Base-by-base conservation (phyloP, 2,113 vertebrate species). In the Rhegmatorhina hoffmannsi region DNA sequence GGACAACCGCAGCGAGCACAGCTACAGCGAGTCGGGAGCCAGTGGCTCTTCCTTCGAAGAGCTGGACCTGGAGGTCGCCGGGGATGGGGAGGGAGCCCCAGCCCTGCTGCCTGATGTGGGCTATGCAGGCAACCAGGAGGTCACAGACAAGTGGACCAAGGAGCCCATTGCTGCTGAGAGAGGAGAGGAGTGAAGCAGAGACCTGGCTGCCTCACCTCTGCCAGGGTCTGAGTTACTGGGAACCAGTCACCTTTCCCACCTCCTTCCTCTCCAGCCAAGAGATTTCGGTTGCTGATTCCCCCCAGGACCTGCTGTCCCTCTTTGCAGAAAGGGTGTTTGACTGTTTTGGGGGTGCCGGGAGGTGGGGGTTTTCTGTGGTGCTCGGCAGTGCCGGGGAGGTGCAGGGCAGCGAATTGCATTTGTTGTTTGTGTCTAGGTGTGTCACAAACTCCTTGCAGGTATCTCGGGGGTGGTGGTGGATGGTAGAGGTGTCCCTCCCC, bases 21-120 rank as follows among this genome's bases (percentile, higher is more conserved):
- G 98, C 95, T 99, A 98, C 63, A 98, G 98, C 16, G 99, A 98
- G 90, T 99, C 99, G 0, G 96, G 99, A 49, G 98, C 98, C 96
- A 99, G 99, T 2, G 98, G 99, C 87, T 99, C 99, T 2, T 99
- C 99, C 84, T 99, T 99, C 8, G 99, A 99, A 95, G 99, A 99
- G 95, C 98, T 99, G 63, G 99, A 99, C 96, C 97, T 99, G 97
- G 99, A 99, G 94, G 97, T 75, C 11, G 78, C 96, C 0, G 97
- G 78, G 33, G 92, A 97, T 0, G 96, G 90, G 11, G 98, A 98
- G 25, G 98, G 97, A 36, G 44, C 88, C 43, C 38, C 87, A 7
- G 95, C 94, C 46, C 95, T 94, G 50, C 64, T 90, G 31, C 84
- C 68, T 0, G 76, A 79, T 1, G 38, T 18, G 12, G 90, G 84